phyloP scores from a whole-genome alignment of 2,113 vertebrate genomes.

The Narcine bancroftii region DNA sequence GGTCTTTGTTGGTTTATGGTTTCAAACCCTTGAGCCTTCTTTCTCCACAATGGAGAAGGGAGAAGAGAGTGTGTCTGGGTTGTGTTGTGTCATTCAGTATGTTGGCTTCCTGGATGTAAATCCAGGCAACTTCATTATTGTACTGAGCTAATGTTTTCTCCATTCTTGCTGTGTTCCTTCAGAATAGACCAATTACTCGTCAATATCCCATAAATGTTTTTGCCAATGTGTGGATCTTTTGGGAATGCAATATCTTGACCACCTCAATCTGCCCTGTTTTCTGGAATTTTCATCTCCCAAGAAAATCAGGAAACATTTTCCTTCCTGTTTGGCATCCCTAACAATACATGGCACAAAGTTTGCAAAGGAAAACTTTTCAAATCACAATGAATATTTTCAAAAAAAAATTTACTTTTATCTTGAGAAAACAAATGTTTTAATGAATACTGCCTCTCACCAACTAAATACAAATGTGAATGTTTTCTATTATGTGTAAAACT shows the following conservation, averaged over 20 bases:
- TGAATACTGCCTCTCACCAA: neutral
- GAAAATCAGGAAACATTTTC: neutral
- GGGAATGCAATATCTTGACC: neutral
- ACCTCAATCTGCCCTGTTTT: neutral
- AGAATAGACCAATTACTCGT: neutral
- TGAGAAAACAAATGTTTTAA: neutral
- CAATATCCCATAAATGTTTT: neutral
- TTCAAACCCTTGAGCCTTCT: no score
- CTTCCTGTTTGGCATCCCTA: neutral
- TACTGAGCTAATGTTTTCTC: neutral
- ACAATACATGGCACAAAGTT: neutral
- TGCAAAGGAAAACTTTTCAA: neutral
- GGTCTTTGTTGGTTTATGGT: no score
- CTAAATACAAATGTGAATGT: neutral
- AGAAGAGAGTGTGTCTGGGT: no score
- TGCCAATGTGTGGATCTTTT: neutral
- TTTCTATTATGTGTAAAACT: neutral
- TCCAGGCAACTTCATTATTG: neutral
- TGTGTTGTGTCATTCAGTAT: no score
- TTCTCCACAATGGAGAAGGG: no score
- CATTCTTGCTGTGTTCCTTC: neutral
- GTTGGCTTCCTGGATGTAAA: neutral
- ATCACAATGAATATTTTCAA: neutral
- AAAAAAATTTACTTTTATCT: neutral
- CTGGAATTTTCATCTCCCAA: neutral